Base-by-base conservation (phyloP, 92 coral and sea anemone genomes). In the Ricordea florida region DNA sequence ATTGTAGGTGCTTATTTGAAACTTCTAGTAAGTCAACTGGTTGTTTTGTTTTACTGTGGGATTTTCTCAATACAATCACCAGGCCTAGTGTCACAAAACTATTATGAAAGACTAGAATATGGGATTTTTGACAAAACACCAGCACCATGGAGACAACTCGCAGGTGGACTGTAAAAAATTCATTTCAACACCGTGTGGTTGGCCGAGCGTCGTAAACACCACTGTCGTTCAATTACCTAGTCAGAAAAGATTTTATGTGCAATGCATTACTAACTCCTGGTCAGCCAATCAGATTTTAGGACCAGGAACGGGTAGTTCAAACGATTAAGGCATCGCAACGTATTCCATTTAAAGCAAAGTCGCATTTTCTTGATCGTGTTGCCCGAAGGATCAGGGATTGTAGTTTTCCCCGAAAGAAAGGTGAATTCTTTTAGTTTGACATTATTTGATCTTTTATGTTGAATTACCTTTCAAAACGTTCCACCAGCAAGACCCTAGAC, bases 71-170 rank as follows among this genome's bases (percentile, higher is more conserved):
- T 41, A 3, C 25, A 55, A 70, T 17, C 65, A 53, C 65, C 53
- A 57, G 15, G 43, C 30, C n/a, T 38, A 51, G 77, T 68, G 76
- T 43, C 72, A 69, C 49, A 55, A 43, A 57, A 32, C 45, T 45
- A 82, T 90, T 90, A 90, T 76, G 92, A 90, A 90, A 90, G 96
- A 90, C 76, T 85, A 68, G 34, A 64, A 86, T 73, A 90, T 86
- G 53, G 57, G 76, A 55, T 53, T 13, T 34, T 74, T 74, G 64
- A 17, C 27, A 55, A 25, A 46, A 28, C 57, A 64, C 58, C 50
- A 74, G 51, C 45, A 47, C 27, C 36, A 33, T 11, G 32, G 62
- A 37, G 83, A 60, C 71, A 75, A 29, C 28, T 42, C 45, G 56
- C 77, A 51, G 25, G 77, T 16, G 44, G 27, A 15, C 50, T 65